A percentile compares a stretch with the other conserved stretches of the same genome.
phyloP scores from a whole-genome alignment of 1,140 invertebrate species.

The Drosophila watanabei region DNA sequence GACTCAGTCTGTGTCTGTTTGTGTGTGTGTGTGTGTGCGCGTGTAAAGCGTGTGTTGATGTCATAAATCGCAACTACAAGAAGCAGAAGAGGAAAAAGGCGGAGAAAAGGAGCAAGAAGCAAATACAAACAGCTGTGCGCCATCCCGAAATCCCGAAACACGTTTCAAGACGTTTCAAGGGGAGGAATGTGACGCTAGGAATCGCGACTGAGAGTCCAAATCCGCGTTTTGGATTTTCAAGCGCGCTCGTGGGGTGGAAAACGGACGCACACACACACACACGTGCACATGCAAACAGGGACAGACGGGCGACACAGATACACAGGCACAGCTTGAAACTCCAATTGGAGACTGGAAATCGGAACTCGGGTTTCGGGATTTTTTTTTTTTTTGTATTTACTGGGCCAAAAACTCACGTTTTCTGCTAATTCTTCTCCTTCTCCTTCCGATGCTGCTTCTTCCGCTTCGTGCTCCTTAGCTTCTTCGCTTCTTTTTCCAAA shows the following conservation, averaged over 20 bases:
- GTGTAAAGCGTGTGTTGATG: slow-evolving; percentile 72
- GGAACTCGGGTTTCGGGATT: neutral
- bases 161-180: slow-evolving; percentile 60
- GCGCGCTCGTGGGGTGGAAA: slow-evolving; percentile 66
- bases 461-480: neutral
- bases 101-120: slow-evolving; percentile 33
- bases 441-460: neutral
- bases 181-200: slow-evolving; percentile 52
- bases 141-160: slow-evolving; percentile 63
- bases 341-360: slow-evolving; percentile 25
- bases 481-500: slow-evolving; percentile 7
- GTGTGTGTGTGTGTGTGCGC: slow-evolving; percentile 16
- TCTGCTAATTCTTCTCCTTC: neutral
- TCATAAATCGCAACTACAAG: slow-evolving; percentile 57
- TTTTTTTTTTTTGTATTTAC: neutral
- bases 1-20: slow-evolving; percentile 19
- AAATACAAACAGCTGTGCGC: slow-evolving; percentile 38
- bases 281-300: neutral
- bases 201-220: slow-evolving; percentile 31
- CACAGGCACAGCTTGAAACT: slow-evolving; percentile 27
- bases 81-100: neutral
- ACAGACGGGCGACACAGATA: neutral
- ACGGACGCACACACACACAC: slow-evolving; percentile 6
- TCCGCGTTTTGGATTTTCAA: slow-evolving; percentile 56
- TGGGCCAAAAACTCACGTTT: slow-evolving; percentile 8